Percentiles rank a stretch among this genome's conserved stretches.
phyloP scores from a whole-genome alignment of 2,888 invertebrate species.

The Eupelmus urozonus region DNA sequence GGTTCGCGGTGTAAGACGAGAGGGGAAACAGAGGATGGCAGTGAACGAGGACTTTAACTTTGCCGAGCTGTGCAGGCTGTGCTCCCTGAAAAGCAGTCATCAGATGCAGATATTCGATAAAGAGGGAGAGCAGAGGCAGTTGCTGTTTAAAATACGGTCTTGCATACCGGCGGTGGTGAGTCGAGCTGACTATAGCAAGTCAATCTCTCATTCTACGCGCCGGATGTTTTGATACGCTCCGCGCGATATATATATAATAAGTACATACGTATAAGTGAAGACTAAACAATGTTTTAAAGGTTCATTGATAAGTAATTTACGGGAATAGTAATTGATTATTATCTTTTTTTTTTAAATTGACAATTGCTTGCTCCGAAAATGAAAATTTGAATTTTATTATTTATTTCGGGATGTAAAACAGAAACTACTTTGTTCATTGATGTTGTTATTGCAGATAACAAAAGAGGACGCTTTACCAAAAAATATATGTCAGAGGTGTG shows the following conservation, averaged over 20 bases:
- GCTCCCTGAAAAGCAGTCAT: constrained; percentile 84
- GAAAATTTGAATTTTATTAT: neutral
- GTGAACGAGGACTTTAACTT: constrained; percentile 83
- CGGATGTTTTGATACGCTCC: constrained; percentile 51
- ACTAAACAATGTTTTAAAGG: constrained; percentile 1
- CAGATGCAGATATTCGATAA: constrained; percentile 85
- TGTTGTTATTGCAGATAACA: constrained; percentile 79
- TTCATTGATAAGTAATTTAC: neutral
- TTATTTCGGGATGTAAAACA: neutral
- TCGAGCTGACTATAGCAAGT: constrained; percentile 63
- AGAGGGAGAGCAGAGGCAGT: constrained; percentile 85
- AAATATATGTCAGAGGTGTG: constrained; percentile 85
- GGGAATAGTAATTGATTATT: neutral
- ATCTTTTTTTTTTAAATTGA: no score
- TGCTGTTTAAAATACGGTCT: constrained; percentile 84
- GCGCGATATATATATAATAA: neutral
- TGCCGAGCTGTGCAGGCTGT: constrained; percentile 85
- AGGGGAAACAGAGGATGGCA: constrained; percentile 76
- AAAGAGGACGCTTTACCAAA: constrained; percentile 86
- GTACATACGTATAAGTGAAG: neutral
- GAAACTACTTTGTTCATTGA: constrained; percentile 14
- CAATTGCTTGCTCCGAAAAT: constrained; percentile 13
- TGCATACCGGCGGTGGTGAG: constrained; percentile 85
- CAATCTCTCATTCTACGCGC: constrained; percentile 13
- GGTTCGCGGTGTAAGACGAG: neutral